A percentile compares a stretch with the other conserved stretches of the same genome.
Conservation (phyloP, 2,113 vertebrate genomes). For the Chaenogobius annularis region DNA sequence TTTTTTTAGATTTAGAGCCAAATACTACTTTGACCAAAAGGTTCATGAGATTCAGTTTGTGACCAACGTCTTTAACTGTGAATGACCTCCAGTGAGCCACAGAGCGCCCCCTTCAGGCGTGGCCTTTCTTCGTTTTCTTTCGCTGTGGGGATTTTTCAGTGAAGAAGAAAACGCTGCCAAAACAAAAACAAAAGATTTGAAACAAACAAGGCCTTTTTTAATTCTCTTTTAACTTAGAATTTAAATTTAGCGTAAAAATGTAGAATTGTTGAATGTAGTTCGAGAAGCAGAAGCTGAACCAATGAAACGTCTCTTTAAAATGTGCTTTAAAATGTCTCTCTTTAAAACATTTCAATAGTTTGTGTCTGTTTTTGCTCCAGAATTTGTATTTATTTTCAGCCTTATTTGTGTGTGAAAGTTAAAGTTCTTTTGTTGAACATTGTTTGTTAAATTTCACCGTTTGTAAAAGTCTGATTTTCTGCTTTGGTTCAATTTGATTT, state of each 20-base stretch:
- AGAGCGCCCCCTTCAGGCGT: neutral
- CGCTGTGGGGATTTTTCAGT: neutral
- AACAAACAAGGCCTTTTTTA: neutral
- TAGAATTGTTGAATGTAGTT: neutral
- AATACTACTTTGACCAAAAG: conserved; percentile 1
- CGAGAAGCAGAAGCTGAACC: neutral
- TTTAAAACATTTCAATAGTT: neutral
- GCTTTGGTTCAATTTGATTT: too few relatives aligned
- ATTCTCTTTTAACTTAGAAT: neutral
- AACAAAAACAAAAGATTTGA: neutral
- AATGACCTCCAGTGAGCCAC: too few relatives aligned
- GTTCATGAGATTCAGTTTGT: neutral
- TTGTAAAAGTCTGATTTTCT: too few relatives aligned
- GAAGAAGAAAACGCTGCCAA: conserved; percentile 6
- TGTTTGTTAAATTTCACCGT: too few relatives aligned
- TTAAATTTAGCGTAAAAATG: neutral
- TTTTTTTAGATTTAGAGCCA: conserved; percentile 2
- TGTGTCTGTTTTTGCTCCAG: neutral
- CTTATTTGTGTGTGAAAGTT: too few relatives aligned
- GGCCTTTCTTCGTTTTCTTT: neutral
- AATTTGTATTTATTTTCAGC: neutral
- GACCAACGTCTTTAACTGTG: too few relatives aligned
- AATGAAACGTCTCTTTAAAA: neutral
- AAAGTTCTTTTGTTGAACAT: too few relatives aligned
- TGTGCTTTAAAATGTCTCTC: neutral